phyloP scores from a whole-genome alignment of 2,113 vertebrate species.

The Neodontobutis hainanensis region DNA sequence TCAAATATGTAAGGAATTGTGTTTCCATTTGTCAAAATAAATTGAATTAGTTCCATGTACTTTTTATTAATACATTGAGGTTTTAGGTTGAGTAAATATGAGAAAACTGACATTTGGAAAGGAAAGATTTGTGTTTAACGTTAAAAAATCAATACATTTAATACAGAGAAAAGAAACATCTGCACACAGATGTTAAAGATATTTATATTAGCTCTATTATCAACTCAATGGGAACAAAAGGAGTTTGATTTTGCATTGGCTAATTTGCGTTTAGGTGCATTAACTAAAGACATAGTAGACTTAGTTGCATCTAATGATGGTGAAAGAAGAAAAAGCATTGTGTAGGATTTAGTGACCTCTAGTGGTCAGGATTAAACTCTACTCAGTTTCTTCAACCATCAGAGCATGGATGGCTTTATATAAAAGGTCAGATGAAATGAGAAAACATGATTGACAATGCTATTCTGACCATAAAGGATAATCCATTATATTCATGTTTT shows the following conservation, averaged over 20 bases:
- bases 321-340: neutral
- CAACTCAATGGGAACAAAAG: neutral
- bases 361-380: neutral
- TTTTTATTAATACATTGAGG: too few species aligned
- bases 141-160: conserved; percentile 1
- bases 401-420: too few species aligned
- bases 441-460: too few species aligned
- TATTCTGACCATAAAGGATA: too few species aligned
- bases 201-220: neutral
- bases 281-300: neutral
- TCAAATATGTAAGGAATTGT: too few species aligned
- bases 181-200: neutral
- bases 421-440: too few species aligned
- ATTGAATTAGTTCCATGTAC: too few species aligned
- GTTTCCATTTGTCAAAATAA: too few species aligned
- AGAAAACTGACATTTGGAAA: neutral
- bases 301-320: neutral
- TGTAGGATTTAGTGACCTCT: neutral
- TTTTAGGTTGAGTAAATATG: too few species aligned
- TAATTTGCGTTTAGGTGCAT: neutral
- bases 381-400: too few species aligned
- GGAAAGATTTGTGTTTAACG: neutral
- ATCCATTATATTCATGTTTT: too few species aligned
- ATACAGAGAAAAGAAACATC: neutral
- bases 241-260: too few species aligned